Conservation (phyloP, 1,140 invertebrate species). For the Uloborus diversus region DNA sequence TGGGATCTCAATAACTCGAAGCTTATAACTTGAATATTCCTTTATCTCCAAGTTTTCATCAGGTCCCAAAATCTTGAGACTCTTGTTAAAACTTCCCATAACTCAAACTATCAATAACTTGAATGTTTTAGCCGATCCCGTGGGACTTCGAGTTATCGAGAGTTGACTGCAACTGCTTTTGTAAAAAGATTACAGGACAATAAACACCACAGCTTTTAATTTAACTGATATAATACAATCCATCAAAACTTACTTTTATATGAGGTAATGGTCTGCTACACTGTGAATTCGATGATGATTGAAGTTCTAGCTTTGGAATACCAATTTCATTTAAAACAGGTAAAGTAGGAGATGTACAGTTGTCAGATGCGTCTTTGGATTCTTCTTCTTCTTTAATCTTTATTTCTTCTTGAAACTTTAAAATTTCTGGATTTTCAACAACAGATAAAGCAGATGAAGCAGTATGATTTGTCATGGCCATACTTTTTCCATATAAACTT, state of each 20-base stretch:
- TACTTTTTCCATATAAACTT: conserved; percentile 84
- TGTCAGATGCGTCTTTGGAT: conserved; percentile 6
- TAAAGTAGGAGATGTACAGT: conserved; percentile 6
- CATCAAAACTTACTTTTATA: conserved; percentile 40
- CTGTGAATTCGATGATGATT: conserved; percentile 42
- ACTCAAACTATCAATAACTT: too few species aligned
- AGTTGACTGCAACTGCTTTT: too few species aligned
- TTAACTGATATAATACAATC: too few species aligned
- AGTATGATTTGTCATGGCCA: conserved; percentile 66
- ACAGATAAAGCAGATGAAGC: conserved; percentile 70
- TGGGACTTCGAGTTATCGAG: too few species aligned
- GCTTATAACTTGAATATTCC: too few species aligned
- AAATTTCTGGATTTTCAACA: conserved; percentile 83
- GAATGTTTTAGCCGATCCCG: too few species aligned
- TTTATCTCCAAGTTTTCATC: too few species aligned
- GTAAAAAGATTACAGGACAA: too few species aligned
- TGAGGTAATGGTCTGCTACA: conserved; percentile 40
- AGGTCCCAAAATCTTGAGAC: too few species aligned
- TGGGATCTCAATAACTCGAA: too few species aligned
- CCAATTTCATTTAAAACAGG: background rate
- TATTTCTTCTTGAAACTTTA: conserved; percentile 67
- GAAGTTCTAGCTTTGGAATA: conserved; percentile 11
- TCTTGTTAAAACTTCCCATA: too few species aligned
- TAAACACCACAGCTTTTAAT: too few species aligned
- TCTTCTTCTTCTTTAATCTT: conserved; percentile 37